These are phyloP conservation scores for western clawed frog (Xenopus tropicalis) DNA, from an alignment of 2,113 vertebrate species.

Conservation along the genomic window DNA sequence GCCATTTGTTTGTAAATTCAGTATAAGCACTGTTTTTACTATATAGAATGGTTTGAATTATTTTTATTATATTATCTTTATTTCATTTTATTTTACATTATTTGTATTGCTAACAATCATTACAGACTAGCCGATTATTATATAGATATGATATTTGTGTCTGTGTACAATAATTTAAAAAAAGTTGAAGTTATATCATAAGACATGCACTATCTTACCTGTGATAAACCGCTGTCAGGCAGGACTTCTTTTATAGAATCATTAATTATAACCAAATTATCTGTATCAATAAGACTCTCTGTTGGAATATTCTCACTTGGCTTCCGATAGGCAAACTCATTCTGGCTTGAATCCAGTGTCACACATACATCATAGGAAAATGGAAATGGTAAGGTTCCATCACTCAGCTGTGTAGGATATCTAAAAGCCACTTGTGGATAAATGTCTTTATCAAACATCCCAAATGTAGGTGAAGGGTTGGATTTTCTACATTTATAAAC, in stretches of 20 bases:
- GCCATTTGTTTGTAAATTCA: no score
- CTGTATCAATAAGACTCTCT: conserved; percentile 29
- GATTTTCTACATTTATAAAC: conserved; percentile 23
- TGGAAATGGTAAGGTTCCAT: conserved; percentile 10
- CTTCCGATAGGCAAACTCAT: conserved; percentile 14
- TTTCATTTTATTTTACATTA: no score
- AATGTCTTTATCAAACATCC: conserved; percentile 4
- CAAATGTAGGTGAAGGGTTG: background rate
- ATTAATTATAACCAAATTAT: background rate
- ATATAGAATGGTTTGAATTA: no score
- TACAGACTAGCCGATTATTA: no score
- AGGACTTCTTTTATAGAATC: background rate
- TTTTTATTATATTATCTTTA: no score
- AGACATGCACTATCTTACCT: background rate
- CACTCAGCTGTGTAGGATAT: conserved; percentile 2
- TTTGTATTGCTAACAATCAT: no score
- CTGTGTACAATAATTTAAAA: no score
- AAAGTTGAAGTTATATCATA: no score
- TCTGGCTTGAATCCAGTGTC: conserved; percentile 6
- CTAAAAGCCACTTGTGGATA: background rate
- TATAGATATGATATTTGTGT: no score
- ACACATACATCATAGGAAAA: conserved; percentile 16
- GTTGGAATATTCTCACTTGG: conserved; percentile 5
- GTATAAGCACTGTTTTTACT: no score
- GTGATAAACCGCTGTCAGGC: background rate